Conservation (phyloP, 1,140 invertebrate genomes). For the Calliphora vicina region DNA sequence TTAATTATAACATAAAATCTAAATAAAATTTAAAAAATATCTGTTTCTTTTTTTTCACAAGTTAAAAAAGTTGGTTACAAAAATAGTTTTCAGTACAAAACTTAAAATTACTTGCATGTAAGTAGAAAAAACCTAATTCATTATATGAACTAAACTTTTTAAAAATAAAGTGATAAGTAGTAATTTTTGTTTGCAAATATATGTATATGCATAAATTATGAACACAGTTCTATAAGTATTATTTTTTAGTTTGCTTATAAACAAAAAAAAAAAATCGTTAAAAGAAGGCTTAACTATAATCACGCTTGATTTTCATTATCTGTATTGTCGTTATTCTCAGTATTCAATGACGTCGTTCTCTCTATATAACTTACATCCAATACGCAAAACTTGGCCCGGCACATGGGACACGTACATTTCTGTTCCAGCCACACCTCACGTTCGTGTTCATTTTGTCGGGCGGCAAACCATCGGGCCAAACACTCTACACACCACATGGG, state of each 20-base stretch:
- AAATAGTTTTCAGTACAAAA: background rate
- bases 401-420: constrained; percentile 90
- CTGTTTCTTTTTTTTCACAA: no score
- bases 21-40: background rate
- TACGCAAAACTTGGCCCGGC: constrained; percentile 84
- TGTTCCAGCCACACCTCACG: constrained; percentile 83
- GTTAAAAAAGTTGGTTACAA: no score
- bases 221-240: constrained; percentile 18
- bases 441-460: constrained; percentile 77
- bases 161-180: background rate
- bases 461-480: constrained; percentile 89
- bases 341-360: background rate
- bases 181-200: no score
- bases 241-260: background rate
- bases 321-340: background rate
- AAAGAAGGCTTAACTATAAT: constrained; percentile 3
- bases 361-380: constrained; percentile 75
- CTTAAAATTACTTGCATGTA: background rate
- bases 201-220: constrained; percentile 14
- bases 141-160: constrained; percentile 22
- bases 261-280: background rate
- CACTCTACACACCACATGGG: constrained; percentile 91
- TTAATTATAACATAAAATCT: background rate
- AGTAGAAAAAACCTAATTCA: background rate
- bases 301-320: constrained; percentile 20